These are phyloP conservation scores for Brotula barbata DNA, from an alignment of 2,797 vertebrate species.

Conservation along the genomic window DNA sequence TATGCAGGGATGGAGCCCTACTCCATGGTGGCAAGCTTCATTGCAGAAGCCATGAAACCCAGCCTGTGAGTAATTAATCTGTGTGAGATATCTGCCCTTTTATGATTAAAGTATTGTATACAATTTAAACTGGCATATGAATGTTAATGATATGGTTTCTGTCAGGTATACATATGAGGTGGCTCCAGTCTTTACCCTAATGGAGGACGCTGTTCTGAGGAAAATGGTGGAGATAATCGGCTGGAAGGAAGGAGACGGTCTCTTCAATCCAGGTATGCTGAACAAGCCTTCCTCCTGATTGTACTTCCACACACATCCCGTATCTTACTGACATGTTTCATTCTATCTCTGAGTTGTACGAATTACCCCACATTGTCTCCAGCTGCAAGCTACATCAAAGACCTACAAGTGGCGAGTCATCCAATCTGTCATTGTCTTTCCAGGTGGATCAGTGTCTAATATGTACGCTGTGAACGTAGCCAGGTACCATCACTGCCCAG, in stretches of 20 bases:
- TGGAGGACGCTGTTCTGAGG: slow-evolving; percentile 84
- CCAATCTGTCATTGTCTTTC: slow-evolving; percentile 40
- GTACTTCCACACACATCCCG: too few species aligned
- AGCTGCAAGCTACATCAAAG: too few species aligned
- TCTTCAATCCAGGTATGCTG: slow-evolving; percentile 84
- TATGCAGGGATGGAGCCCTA: slow-evolving; percentile 87
- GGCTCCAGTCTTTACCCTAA: slow-evolving; percentile 86
- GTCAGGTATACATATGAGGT: slow-evolving; percentile 88
- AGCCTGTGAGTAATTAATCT: slow-evolving; percentile 80
- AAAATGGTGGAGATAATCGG: slow-evolving; percentile 87
- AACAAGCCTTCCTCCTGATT: background rate
- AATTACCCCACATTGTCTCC: too few species aligned
- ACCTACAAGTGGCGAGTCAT: too few species aligned
- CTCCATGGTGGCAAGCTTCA: slow-evolving; percentile 84
- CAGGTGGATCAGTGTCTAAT: slow-evolving; percentile 89
- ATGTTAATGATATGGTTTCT: background rate
- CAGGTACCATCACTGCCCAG: slow-evolving; percentile 81
- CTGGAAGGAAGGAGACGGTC: slow-evolving; percentile 86
- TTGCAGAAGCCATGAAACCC: slow-evolving; percentile 84
- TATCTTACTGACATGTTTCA: too few species aligned
- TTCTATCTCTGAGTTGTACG: too few species aligned
- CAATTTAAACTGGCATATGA: background rate
- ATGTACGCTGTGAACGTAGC: slow-evolving; percentile 89
- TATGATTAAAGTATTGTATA: background rate
- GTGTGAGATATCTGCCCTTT: background rate